Percentiles rank a stretch among this genome's conserved stretches.
Conservation (phyloP, 2,113 vertebrate genomes). For the Gobio gobio region DNA sequence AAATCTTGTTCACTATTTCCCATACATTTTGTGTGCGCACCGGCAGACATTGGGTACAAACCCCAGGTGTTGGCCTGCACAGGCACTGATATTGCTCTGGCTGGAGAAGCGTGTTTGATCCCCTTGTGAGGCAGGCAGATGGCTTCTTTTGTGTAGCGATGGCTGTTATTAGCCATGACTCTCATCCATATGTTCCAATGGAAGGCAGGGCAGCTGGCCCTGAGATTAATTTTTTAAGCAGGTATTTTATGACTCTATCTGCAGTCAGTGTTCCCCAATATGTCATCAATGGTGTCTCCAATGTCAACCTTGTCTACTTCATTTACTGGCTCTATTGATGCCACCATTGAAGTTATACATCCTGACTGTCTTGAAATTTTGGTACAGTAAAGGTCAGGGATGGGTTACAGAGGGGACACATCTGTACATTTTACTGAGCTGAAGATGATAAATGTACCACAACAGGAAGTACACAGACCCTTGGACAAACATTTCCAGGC, state of each 20-base stretch:
- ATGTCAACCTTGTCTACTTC: background rate
- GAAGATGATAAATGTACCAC: slow-evolving; percentile 17
- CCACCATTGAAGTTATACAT: slow-evolving; percentile 20
- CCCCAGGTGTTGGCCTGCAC: slow-evolving; percentile 41
- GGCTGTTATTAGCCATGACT: slow-evolving; percentile 60
- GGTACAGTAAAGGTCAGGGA: slow-evolving; percentile 30
- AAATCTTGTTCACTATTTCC: background rate
- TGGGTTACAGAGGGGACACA: slow-evolving; percentile 22
- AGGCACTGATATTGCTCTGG: slow-evolving; percentile 26
- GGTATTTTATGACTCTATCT: slow-evolving; percentile 52
- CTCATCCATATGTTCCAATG: slow-evolving; percentile 57
- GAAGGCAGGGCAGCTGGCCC: slow-evolving; percentile 55
- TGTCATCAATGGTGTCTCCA: slow-evolving; percentile 16
- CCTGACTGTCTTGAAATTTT: slow-evolving; percentile 19
- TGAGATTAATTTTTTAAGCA: slow-evolving; percentile 54
- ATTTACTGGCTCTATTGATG: slow-evolving; percentile 46
- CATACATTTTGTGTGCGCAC: background rate
- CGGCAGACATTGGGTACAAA: background rate
- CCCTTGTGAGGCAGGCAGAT: slow-evolving; percentile 55
- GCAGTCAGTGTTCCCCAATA: slow-evolving; percentile 18
- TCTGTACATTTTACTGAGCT: slow-evolving; percentile 36
- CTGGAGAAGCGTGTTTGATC: slow-evolving; percentile 52
- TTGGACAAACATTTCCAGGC: background rate
- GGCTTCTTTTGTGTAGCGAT: slow-evolving; percentile 54
- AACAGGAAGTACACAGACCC: background rate